Base-by-base conservation (phyloP, 1,140 invertebrate genomes). In the Littorina saxatilis region DNA sequence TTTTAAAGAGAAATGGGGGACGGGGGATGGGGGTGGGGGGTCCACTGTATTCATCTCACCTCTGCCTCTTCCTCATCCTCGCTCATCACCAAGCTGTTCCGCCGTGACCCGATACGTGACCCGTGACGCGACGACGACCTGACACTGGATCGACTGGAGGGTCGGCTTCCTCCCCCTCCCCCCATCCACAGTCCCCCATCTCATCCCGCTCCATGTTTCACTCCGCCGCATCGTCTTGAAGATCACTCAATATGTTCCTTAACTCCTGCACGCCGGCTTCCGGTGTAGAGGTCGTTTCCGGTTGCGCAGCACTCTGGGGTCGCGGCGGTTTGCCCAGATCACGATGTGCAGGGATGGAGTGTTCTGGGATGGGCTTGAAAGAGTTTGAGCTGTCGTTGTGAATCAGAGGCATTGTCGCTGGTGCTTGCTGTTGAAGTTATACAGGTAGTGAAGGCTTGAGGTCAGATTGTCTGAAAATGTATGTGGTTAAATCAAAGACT, bases 291-390 rank as follows among this genome's bases (percentile, higher is more conserved):
- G 29, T 35, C 29, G 23, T 35, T 1, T 40, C 29, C 11, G 70
- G 7, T 15, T 20, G 5, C 7, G 39, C 37, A 35, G 39, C 27
- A 0, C 20, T 9, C 5, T 50, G 70, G 40, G 70, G 23, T 27
- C 23, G 27, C 5, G 17, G n/a, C 23, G 39, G 23, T 27, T 20
- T 39, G 43, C 70, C 15, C 4, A 27, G 40, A 29, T 7, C 37
- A 17, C 35, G 37, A 40, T 20, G 37, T 43, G 15, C 37, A 0
- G 70, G 23, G 37, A 2, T 29, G 3, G 35, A 37, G 70, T 73
- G 40, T n/a, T 73, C 70, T 32, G 70, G 70, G 35, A 73, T 73
- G 40, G 70, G 70, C 29, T 73, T 73, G 40, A 73, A 73, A n/a
- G 37, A 29, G n/a, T 50, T 39, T 7, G 47, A 29, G 43, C 70